Conservation (phyloP, 1,140 invertebrate genomes). For the Goniozus legneri region DNA sequence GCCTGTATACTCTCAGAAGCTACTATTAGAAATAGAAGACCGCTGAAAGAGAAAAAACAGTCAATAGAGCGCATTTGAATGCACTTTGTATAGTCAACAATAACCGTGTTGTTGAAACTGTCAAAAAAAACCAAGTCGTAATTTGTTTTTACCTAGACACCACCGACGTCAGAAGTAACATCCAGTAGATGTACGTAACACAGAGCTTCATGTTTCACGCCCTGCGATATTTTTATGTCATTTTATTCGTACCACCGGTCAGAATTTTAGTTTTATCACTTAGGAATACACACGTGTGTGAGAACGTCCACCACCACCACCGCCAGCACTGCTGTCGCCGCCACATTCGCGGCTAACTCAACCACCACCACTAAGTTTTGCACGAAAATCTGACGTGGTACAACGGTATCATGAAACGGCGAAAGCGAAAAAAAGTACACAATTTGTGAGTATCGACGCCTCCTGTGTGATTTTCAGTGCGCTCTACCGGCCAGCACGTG, state of each 20-base stretch:
- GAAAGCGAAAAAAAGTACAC: no score
- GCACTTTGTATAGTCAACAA: background rate
- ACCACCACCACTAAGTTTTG: constrained; percentile 7
- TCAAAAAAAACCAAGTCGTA: background rate
- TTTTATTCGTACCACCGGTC: constrained; percentile 8
- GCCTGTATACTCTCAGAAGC: constrained; percentile 32
- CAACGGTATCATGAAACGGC: no score
- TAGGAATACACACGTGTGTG: constrained; percentile 1
- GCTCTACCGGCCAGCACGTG: no score
- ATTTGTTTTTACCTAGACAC: constrained; percentile 39
- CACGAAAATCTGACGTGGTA: constrained; percentile 24
- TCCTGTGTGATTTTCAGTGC: no score
- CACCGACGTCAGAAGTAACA: constrained; percentile 57
- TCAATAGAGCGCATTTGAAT: background rate
- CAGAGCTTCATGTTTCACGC: constrained; percentile 60
- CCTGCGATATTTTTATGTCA: no score
- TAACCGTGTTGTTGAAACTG: background rate
- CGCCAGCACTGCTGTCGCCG: constrained; percentile 8
- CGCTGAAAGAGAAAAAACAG: constrained; percentile 22
- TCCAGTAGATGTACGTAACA: constrained; percentile 56
- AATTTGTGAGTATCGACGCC: no score
- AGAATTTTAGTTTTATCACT: constrained; percentile 8
- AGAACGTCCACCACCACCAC: constrained; percentile 5
- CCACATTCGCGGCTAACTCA: constrained; percentile 1
- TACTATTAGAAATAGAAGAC: constrained; percentile 41